Base-by-base conservation (phyloP, 2,797 vertebrate genomes). In the Manis pentadactyla region DNA sequence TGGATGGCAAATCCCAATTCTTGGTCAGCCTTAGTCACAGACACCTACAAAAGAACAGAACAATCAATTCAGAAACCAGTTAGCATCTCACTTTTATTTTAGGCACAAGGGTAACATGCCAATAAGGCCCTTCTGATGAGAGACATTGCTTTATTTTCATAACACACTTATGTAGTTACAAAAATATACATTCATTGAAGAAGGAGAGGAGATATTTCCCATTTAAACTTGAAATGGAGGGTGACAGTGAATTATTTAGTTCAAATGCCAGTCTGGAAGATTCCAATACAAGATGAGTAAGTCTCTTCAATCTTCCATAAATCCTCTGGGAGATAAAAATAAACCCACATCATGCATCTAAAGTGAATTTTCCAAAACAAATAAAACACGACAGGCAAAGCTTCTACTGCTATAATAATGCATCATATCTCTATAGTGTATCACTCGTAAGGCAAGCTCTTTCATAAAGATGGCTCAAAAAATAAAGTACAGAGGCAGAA, bases 1-100 rank as follows among this genome's bases (percentile, higher is more conserved):
- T 99, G 98, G 97, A 99, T 99, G 98, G 99, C 99, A 97, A 99
- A 99, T 34, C 99, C 99, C 96, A 99, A 96, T 31, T 99, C 99
- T 25, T 98, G 98, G 96, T 99, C 98, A 19, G 99, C 98, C 93
- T 99, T 98, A 29, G 99, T 98, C 53, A 99, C 98, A 59, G 99
- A 99, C 79, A 99, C 98, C 99, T 99, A 98, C 49, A 95, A 92
- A 14, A 84, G 61, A 93, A 93, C 73, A 97, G 97, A 97, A 96
- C 97, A 53, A 6, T 29, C 37, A 92, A 91, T 57, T 95, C 46
- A 97, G 94, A 96, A 95, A 61, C 34, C 4, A 91, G 89, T 74
- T 5, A 51, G 71, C 69, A 37, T 49, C 42, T 73, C 31, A 29
- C 49, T 82, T n/a, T 85, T 34, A 87, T 92, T 85, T 90, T n/a